Evolutionary conservation across 1,140 invertebrate genomes (phyloP).

Genomic region (Oryctes rhinoceros): DNA sequence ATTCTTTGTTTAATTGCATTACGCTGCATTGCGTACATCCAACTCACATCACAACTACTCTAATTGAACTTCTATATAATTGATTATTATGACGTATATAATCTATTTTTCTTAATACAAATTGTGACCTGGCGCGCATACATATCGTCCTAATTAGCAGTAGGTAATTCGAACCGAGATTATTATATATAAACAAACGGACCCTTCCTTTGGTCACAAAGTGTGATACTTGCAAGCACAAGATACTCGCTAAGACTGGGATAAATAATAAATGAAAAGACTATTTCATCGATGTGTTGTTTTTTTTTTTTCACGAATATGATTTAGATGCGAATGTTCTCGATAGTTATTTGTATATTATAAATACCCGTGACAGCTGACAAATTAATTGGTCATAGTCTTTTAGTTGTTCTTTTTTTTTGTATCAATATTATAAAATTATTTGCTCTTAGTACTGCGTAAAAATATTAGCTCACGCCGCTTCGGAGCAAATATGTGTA

Average conservation of each 20-base stretch:
- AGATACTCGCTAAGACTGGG: constrained; percentile 25
- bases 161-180: background rate
- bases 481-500: constrained; percentile 31
- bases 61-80: constrained; percentile 14
- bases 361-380: constrained; percentile 33
- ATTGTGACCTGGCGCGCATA: constrained; percentile 10
- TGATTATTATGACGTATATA: background rate
- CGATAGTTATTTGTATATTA: constrained; percentile 36
- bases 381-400: constrained; percentile 36
- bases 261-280: constrained; percentile 11
- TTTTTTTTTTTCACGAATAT: constrained; percentile 23
- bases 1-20: background rate
- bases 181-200: background rate
- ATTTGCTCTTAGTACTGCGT: constrained; percentile 34
- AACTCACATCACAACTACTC: constrained; percentile 9
- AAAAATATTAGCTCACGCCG: constrained; percentile 33
- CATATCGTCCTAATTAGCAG: background rate
- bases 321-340: constrained; percentile 26
- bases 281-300: constrained; percentile 32
- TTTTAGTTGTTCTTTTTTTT: constrained; percentile 22
- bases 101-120: constrained; percentile 13
- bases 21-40: background rate
- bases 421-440: constrained; percentile 34
- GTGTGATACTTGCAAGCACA: constrained; percentile 6
- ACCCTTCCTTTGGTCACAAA: background rate